Evolutionary conservation across 1,140 invertebrate species (phyloP).

Genomic region (Drosophila tropicalis): DNA sequence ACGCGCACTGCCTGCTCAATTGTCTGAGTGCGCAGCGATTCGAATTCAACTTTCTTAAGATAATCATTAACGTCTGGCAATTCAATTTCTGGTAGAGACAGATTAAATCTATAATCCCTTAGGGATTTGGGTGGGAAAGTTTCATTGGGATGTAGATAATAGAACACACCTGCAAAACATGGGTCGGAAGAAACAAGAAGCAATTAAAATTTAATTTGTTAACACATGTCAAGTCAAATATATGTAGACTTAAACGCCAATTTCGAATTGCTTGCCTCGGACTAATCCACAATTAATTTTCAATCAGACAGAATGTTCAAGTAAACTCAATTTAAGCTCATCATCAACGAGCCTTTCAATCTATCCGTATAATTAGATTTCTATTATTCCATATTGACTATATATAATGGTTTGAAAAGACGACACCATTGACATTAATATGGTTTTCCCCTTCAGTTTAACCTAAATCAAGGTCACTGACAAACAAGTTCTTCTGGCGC

Average conservation of each 20-base stretch:
- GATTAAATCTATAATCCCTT: conserved; percentile 50
- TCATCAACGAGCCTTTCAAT: too few species aligned
- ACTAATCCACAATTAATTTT: too few species aligned
- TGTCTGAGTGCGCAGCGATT: conserved; percentile 59
- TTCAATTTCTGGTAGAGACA: conserved; percentile 65
- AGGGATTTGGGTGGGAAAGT: conserved; percentile 76
- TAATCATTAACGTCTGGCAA: conserved; percentile 67
- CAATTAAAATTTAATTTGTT: conserved; percentile 31
- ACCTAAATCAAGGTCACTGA: conserved; percentile 41
- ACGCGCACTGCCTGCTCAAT: conserved; percentile 67
- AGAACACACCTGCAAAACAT: conserved; percentile 75
- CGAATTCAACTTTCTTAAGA: conserved; percentile 66
- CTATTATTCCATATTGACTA: too few species aligned
- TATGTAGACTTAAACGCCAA: conserved; percentile 3
- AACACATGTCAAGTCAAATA: conserved; percentile 46
- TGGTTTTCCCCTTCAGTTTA: background rate
- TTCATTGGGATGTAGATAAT: conserved; percentile 82
- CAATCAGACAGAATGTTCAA: too few species aligned
- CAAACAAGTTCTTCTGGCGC: conserved; percentile 15
- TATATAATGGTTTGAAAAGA: background rate
- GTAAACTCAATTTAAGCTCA: too few species aligned
- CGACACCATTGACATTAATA: background rate
- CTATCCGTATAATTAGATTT: too few species aligned
- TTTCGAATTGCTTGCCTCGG: too few species aligned
- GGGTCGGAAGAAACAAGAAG: conserved; percentile 12